phyloP scores from a whole-genome alignment of 1,140 invertebrate genomes.

The Pristionchus pacificus region DNA sequence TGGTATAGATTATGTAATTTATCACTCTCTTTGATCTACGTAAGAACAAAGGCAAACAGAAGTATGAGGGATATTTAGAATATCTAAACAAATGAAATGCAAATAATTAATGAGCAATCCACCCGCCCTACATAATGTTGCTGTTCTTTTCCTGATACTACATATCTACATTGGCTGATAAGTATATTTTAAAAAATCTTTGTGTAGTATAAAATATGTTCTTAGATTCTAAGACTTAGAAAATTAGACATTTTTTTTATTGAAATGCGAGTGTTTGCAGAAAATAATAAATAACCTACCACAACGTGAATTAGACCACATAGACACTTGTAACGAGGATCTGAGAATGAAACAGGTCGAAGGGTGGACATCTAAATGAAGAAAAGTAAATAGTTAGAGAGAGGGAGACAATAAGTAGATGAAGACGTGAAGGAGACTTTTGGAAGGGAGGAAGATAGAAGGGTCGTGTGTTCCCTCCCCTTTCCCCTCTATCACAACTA shows the following conservation, averaged over 20 bases:
- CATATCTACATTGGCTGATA: neutral
- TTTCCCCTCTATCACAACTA: neutral
- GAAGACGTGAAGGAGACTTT: neutral
- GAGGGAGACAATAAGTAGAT: neutral
- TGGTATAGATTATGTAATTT: too few species aligned
- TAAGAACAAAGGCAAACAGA: too few species aligned
- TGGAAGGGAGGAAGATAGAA: neutral
- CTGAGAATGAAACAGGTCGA: neutral
- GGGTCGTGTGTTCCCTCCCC: neutral
- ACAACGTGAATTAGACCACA: slow-evolving; percentile 43
- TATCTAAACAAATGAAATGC: too few species aligned
- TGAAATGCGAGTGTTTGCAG: neutral
- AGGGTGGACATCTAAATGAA: neutral
- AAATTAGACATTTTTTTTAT: neutral
- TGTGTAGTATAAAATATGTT: neutral
- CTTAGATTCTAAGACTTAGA: slow-evolving; percentile 7
- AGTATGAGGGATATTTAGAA: too few species aligned
- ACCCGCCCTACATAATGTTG: neutral
- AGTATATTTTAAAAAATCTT: neutral
- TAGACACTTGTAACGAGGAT: slow-evolving; percentile 28
- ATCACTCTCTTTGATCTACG: too few species aligned
- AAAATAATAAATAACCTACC: slow-evolving; percentile 27
- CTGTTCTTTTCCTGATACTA: neutral
- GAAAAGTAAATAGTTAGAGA: neutral
- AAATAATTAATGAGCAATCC: neutral